Base-by-base conservation (phyloP, 2,797 vertebrate species). In the Anguilla marmorata region DNA sequence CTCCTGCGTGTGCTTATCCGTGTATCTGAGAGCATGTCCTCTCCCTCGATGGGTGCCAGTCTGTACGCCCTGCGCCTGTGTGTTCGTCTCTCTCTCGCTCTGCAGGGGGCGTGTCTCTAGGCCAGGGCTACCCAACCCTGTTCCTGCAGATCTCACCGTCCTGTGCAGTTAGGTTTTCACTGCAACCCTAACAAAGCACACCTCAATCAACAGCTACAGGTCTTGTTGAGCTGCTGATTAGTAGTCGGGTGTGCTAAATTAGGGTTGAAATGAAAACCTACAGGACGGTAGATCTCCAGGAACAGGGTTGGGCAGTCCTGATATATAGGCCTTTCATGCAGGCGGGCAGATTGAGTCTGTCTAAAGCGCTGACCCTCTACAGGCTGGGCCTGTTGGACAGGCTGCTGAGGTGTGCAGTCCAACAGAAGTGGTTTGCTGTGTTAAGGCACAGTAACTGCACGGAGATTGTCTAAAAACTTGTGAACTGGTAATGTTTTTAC, bases 341-440 rank as follows among this genome's bases (percentile, higher is more conserved):
- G 90, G 92, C 94, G 91, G 93, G 89, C 88, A 0, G 93, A 90
- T 89, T 93, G 93, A 91, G 93, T 89, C 91, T 93, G 93, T 93
- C 92, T 93, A 92, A 94, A 94, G 93, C 93, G 91, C 92, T 91
- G 91, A 89, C 92, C 83, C 8, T 87, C 83, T 92, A 93, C 52
- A 58, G 52, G 33, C 21, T 0, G 12, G 52, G 30, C n/a, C 30
- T 76, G 74, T 37, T 7, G 80, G 48, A 4, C 8, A 16, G 50
- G 27, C 21, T 84, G n/a, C 2, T 16, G 82, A 33, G 69, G 69
- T 30, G 9, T 72, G 16, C 58, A 60, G 58, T 60, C 2, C 12
- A 33, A 33, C 69, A 14, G 69, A 74, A 37, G 33, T 3, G 27
- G 5, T 33, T 14, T 33, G 27, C 69, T 33, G 69, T 74, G 69